phyloP scores from a whole-genome alignment of 2,888 invertebrate genomes.

The Germaria angustata region DNA sequence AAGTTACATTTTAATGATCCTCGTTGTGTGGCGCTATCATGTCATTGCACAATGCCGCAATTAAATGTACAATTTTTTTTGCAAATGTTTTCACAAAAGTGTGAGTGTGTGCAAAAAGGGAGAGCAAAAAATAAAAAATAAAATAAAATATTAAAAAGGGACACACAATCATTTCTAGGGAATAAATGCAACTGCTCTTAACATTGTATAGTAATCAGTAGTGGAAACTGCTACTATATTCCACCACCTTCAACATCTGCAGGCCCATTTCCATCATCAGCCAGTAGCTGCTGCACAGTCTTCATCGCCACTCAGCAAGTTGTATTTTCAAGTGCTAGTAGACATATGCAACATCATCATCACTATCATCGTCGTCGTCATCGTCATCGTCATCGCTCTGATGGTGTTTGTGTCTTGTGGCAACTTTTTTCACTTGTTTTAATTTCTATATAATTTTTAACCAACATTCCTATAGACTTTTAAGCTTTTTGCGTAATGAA shows the following conservation, averaged over 20 bases:
- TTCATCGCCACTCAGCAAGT: conserved; percentile 34
- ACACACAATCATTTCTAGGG: conserved; percentile 35
- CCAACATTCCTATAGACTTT: conserved; percentile 58
- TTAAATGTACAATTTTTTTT: conserved; percentile 53
- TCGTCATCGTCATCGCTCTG: not conserved
- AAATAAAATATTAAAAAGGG: conserved; percentile 2
- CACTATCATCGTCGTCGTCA: not conserved
- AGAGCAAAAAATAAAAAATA: not conserved
- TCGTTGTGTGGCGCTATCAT: conserved; percentile 64
- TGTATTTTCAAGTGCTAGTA: conserved; percentile 14
- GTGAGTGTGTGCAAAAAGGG: not conserved
- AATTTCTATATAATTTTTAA: conserved; percentile 40
- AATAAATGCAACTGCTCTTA: conserved; percentile 48
- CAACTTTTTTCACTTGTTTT: not conserved
- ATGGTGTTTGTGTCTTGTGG: conserved; percentile 16
- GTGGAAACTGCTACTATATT: conserved; percentile 19
- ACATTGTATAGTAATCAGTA: conserved; percentile 38
- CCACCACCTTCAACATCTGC: not conserved
- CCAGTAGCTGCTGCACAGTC: not conserved
- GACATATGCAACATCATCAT: not conserved
- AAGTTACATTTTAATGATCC: conserved; percentile 65
- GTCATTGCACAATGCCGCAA: conserved; percentile 67
- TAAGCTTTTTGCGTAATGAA: conserved; percentile 65
- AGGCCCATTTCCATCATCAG: not conserved
- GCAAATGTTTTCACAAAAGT: conserved; percentile 9